These are phyloP conservation scores for Orchesella flavescens DNA, from an alignment of 2,888 invertebrate genomes.

Conservation along the genomic window DNA sequence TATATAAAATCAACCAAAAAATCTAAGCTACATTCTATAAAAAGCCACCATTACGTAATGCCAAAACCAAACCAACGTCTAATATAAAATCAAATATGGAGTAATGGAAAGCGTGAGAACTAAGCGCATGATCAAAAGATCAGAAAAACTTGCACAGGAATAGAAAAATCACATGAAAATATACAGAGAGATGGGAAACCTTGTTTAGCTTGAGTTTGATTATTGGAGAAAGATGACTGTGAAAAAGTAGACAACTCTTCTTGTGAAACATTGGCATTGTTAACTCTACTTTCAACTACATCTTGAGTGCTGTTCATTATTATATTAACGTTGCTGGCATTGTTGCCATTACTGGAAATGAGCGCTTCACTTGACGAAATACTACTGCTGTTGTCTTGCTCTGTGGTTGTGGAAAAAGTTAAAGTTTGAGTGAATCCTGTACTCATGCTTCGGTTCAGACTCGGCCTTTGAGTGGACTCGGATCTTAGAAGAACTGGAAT, in stretches of 20 bases:
- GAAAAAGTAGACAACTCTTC: background rate
- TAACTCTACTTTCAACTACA: background rate
- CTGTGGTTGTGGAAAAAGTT: background rate
- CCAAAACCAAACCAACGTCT: too few relatives aligned
- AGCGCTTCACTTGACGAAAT: constrained; percentile 17
- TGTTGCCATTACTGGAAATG: constrained; percentile 3
- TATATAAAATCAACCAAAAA: background rate
- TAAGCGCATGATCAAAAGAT: too few relatives aligned
- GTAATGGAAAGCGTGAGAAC: too few relatives aligned
- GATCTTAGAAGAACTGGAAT: background rate
- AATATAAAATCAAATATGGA: too few relatives aligned
- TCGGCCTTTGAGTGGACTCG: constrained; percentile 1
- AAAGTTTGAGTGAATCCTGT: background rate
- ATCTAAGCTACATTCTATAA: too few relatives aligned
- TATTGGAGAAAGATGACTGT: constrained; percentile 25
- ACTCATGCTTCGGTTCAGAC: background rate
- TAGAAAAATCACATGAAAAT: background rate
- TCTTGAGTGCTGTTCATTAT: background rate
- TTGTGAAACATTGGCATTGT: background rate
- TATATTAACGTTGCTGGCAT: background rate
- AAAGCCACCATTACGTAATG: too few relatives aligned
- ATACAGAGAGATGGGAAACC: constrained; percentile 25
- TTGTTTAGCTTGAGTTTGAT: constrained; percentile 44
- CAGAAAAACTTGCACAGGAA: too few relatives aligned
- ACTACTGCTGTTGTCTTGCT: background rate